Conservation (phyloP, 2,797 vertebrate genomes). For the Chelonia mydas region DNA sequence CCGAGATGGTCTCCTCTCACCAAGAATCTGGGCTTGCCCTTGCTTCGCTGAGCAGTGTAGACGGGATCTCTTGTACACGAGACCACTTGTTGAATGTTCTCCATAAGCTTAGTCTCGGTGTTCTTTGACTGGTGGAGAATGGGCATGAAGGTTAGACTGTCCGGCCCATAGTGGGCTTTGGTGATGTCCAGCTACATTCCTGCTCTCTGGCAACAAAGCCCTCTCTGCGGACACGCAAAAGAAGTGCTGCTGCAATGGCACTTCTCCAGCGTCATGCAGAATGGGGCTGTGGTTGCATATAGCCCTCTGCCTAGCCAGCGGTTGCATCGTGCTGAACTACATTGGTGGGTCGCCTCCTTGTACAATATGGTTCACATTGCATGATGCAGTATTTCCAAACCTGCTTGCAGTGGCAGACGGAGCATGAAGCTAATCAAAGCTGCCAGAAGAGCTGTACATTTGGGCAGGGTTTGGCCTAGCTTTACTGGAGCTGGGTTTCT, state of each 20-base stretch:
- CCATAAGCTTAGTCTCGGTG: background rate
- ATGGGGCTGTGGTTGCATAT: background rate
- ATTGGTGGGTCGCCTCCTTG: no score
- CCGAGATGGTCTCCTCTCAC: background rate
- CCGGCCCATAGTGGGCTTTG: background rate
- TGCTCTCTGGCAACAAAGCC: background rate
- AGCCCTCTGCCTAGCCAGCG: no score
- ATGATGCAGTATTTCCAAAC: background rate
- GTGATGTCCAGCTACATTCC: background rate
- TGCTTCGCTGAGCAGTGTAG: background rate
- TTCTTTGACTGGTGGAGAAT: background rate
- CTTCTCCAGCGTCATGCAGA: background rate
- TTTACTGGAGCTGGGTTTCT: background rate
- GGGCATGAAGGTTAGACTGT: conserved; percentile 14
- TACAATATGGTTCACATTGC: background rate
- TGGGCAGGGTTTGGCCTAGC: background rate
- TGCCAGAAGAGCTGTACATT: background rate
- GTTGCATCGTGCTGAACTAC: no score
- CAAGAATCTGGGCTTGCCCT: accelerated
- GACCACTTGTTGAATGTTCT: background rate
- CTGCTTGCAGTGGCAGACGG: background rate
- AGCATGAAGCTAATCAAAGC: background rate
- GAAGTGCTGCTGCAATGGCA: accelerated
- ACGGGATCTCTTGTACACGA: accelerated
- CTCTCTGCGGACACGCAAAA: conserved; percentile 32